These are phyloP conservation scores for Hyperoplus lanceolatus DNA, from an alignment of 2,797 vertebrate genomes.

Conservation along the genomic window DNA sequence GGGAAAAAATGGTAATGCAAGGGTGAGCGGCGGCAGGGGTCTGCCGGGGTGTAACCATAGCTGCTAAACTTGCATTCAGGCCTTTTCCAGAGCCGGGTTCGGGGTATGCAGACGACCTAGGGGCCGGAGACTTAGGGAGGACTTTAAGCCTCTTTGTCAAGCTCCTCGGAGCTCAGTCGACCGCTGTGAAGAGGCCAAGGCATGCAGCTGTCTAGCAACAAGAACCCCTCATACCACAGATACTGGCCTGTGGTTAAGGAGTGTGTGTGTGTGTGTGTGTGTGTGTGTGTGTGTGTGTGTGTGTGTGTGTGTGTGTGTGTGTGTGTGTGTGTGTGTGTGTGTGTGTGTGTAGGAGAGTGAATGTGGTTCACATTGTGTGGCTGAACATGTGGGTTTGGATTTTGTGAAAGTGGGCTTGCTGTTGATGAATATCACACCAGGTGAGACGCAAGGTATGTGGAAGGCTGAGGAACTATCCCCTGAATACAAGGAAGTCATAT, in stretches of 20 bases:
- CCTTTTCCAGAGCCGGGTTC: slow-evolving; percentile 74
- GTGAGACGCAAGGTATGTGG: slow-evolving; percentile 56
- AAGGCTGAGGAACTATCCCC: slow-evolving; percentile 6
- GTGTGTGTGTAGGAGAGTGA: too few species aligned
- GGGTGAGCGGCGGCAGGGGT: slow-evolving; percentile 71
- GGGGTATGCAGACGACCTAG: slow-evolving; percentile 81
- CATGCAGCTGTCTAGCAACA: slow-evolving; percentile 89
- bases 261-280: slow-evolving; percentile 59
- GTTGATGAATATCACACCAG: slow-evolving; percentile 65
- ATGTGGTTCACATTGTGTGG: slow-evolving; percentile 54
- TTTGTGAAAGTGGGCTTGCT: slow-evolving; percentile 62
- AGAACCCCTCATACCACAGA: slow-evolving; percentile 83
- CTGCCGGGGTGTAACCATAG: slow-evolving; percentile 84
- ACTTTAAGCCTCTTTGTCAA: slow-evolving; percentile 86
- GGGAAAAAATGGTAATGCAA: slow-evolving; percentile 81
- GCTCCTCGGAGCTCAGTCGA: slow-evolving; percentile 82
- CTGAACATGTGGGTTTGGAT: slow-evolving; percentile 66
- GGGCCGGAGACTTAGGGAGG: slow-evolving; percentile 82
- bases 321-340: too few species aligned
- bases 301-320: too few species aligned
- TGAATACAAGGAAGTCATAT: slow-evolving; percentile 1
- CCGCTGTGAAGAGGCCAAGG: slow-evolving; percentile 82
- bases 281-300: too few species aligned
- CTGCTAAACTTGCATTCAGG: slow-evolving; percentile 84
- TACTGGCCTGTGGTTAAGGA: slow-evolving; percentile 77